Evolutionary conservation across 2,888 invertebrate genomes (phyloP), one percentile per base, ranked within the genome.

Genomic region (Romanomermis culicivorax): DNA sequence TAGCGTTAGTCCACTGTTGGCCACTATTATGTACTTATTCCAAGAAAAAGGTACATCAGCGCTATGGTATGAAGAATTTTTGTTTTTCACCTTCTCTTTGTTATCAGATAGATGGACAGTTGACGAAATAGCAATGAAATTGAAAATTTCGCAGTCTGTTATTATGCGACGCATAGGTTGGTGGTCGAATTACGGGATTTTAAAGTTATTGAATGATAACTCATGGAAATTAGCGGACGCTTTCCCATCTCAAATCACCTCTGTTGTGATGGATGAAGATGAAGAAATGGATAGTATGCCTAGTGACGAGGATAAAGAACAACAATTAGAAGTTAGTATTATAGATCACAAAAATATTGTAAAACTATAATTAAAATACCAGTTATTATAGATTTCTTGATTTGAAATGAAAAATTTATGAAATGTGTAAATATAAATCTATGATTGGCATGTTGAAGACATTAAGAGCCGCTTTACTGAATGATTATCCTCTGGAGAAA

Each of bases 151-250:
- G 4, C 52, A 58, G 27, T 45, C 53, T 1, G 30, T 51, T 2
- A 54, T 62, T 17, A 60, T 58, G 51, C 56, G 60, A 51, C 59
- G 64, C 4, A 50, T 65, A 23, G 61, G 60, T 7, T 65, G 62
- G 61, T 64, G 62, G 55, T 43, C 54, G 30, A 56, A 57, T 42
- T 58, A 59, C 49, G 63, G 60, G 43, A 23, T 60, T 7, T 24
- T 61, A 20, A 24, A 25, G 17, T 11, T 20, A 7, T 11, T 45
- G 4, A 23, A 45, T 23, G 23, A 23, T 17, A 7, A 7, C 7
- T 11, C 24, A 23, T 49, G 29, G 26, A 25, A 27, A 27, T 20
- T 49, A 11, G 25, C 11, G 27, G 29, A 25, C 27, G 27, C 7
- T 17, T 27, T 49, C 11, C 50, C 50, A 14, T 27, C 50, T 14